These are phyloP conservation scores for Amorpha juglandis DNA, from an alignment of 2,888 invertebrate species.

Conservation along the genomic window DNA sequence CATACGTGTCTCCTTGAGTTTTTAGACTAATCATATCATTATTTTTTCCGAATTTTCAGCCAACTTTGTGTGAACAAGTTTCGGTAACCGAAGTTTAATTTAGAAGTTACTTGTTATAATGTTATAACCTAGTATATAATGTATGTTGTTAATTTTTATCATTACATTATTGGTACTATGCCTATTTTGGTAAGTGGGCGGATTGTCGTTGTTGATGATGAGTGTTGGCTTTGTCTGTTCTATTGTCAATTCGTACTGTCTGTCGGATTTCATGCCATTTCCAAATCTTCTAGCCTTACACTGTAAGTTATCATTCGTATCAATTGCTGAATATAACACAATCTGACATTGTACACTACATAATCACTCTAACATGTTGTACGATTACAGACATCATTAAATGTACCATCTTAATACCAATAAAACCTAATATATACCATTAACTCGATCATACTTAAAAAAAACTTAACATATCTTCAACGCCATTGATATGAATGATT, in stretches of 20 bases:
- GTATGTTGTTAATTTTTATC: constrained; percentile 66
- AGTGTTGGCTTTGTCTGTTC: constrained; percentile 77
- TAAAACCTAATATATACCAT: neutral
- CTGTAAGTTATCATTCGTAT: constrained; percentile 55
- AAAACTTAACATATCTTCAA: neutral
- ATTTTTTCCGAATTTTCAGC: constrained; percentile 80
- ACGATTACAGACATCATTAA: neutral
- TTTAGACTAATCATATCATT: constrained; percentile 71
- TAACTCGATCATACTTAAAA: neutral
- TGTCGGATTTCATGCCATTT: constrained; percentile 59
- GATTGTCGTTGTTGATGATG: constrained; percentile 65
- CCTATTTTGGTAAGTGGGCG: constrained; percentile 76
- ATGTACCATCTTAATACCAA: neutral
- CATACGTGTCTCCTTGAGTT: constrained; percentile 42
- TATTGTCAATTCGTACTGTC: constrained; percentile 61
- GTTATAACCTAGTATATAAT: constrained; percentile 65
- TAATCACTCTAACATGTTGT: constrained; percentile 8
- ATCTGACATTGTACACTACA: constrained; percentile 8
- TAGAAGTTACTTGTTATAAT: constrained; percentile 75
- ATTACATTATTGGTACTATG: constrained; percentile 59
- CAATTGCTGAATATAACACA: constrained; percentile 38
- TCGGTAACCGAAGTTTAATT: constrained; percentile 78
- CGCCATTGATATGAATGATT: constrained; percentile 45
- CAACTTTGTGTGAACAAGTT: constrained; percentile 83
- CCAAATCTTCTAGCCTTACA: constrained; percentile 48